Conservation (phyloP, 2,888 invertebrate species). For the Rhagonycha lutea region DNA sequence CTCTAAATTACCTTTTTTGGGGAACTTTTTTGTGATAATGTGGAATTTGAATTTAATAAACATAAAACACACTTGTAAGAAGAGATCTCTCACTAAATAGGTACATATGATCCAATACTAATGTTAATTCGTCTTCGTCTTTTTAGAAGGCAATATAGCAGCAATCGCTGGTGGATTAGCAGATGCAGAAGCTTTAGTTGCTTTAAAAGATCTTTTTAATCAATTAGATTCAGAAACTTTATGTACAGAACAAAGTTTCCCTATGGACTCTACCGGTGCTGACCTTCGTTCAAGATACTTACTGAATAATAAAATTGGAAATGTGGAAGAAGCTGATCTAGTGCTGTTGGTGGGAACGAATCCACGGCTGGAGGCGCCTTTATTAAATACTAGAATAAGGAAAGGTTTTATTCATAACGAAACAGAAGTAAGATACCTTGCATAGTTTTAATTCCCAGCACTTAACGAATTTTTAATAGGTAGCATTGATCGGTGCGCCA, state of each 20-base stretch:
- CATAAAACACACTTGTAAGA: too few relatives aligned
- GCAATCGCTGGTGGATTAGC: constrained; percentile 89
- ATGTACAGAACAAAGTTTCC: constrained; percentile 91
- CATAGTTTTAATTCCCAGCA: neutral
- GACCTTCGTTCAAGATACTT: constrained; percentile 92
- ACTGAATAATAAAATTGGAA: constrained; percentile 86
- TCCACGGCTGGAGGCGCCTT: constrained; percentile 94
- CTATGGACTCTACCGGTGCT: constrained; percentile 76
- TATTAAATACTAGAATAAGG: constrained; percentile 92
- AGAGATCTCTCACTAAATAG: too few relatives aligned
- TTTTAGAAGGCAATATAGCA: constrained; percentile 60
- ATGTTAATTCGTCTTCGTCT: neutral
- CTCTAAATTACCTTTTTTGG: too few relatives aligned
- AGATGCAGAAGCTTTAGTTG: constrained; percentile 89
- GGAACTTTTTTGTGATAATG: too few relatives aligned
- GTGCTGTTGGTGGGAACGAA: constrained; percentile 94
- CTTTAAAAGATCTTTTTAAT: constrained; percentile 92
- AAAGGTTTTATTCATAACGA: constrained; percentile 97
- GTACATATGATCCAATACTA: too few relatives aligned
- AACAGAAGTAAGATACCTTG: constrained; percentile 57
- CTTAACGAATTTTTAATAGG: constrained; percentile 32
- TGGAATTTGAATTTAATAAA: too few relatives aligned
- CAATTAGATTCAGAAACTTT: constrained; percentile 81
- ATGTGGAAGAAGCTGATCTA: constrained; percentile 91
- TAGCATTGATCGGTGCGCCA: constrained; percentile 88